These are phyloP conservation scores for Microctonus aethiopoides DNA, from an alignment of 2,888 invertebrate genomes.

Conservation along the genomic window DNA sequence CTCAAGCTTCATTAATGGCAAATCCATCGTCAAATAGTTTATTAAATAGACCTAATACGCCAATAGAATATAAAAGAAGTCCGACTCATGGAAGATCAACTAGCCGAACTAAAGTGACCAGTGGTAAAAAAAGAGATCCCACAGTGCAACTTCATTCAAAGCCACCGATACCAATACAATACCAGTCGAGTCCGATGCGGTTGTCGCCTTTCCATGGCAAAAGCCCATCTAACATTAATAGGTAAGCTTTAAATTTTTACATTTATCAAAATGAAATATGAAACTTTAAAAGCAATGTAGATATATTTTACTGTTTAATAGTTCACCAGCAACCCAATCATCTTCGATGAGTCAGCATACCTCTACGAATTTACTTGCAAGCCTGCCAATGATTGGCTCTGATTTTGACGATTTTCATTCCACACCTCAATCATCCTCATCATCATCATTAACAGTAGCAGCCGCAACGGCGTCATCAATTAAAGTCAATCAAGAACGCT, in stretches of 20 bases:
- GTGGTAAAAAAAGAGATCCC: slow-evolving; percentile 63
- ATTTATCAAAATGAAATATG: too few relatives aligned
- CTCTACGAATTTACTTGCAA: slow-evolving; percentile 70
- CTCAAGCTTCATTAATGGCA: slow-evolving; percentile 48
- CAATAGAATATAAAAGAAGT: slow-evolving; percentile 58
- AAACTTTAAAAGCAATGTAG: too few relatives aligned
- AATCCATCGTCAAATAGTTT: slow-evolving; percentile 38
- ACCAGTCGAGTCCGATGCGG: slow-evolving; percentile 53
- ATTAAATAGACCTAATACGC: slow-evolving; percentile 53
- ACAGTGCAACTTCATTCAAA: slow-evolving; percentile 57
- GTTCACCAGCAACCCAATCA: not conserved
- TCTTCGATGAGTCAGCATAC: not conserved
- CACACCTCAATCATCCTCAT: slow-evolving; percentile 56
- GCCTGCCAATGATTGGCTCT: slow-evolving; percentile 80
- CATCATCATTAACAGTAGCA: too few relatives aligned
- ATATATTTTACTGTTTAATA: too few relatives aligned
- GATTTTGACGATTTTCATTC: slow-evolving; percentile 70
- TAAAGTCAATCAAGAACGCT: not conserved
- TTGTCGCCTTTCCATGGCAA: slow-evolving; percentile 58
- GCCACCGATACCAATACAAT: slow-evolving; percentile 40
- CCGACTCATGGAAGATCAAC: slow-evolving; percentile 60
- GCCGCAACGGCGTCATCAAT: slow-evolving; percentile 15
- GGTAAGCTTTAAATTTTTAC: not conserved
- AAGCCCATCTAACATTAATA: slow-evolving; percentile 52
- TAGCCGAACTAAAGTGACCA: slow-evolving; percentile 62